A percentile compares a stretch with the other conserved stretches of the same genome.
Evolutionary conservation across 2,113 vertebrate species (phyloP).

Genomic region (Callorhinus ursinus): DNA sequence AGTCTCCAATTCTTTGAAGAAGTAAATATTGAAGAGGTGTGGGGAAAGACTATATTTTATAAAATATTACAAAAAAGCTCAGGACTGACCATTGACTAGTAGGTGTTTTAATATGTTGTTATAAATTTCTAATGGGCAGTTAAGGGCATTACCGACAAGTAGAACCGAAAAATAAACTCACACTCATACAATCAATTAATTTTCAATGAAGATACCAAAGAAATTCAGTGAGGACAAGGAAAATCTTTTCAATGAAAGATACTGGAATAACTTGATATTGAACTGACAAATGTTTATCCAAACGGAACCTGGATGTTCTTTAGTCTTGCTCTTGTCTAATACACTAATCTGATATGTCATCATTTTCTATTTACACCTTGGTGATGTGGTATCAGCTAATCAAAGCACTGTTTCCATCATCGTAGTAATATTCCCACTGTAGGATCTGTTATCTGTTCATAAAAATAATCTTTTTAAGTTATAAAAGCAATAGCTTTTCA

Average conservation of each 20-base stretch:
- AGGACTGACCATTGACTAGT: conserved; percentile 31
- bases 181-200: background rate
- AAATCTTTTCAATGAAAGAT: background rate
- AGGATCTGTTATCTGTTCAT: conserved; percentile 4
- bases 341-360: background rate
- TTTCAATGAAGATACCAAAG: background rate
- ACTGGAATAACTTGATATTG: background rate
- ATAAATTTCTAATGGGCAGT: conserved; percentile 31
- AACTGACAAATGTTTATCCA: background rate
- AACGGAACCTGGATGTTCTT: background rate
- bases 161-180: background rate
- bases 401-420: background rate
- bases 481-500: background rate
- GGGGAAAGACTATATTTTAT: background rate
- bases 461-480: conserved; percentile 19
- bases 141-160: conserved; percentile 51
- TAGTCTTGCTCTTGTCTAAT: background rate
- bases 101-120: background rate
- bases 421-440: background rate
- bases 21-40: conserved; percentile 33
- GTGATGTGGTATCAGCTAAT: background rate
- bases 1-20: background rate
- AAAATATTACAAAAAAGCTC: conserved; percentile 9
- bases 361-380: background rate
- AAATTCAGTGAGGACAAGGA: background rate